Evolutionary conservation across 2,888 invertebrate genomes (phyloP).

Genomic region (Ochropleura plecta): DNA sequence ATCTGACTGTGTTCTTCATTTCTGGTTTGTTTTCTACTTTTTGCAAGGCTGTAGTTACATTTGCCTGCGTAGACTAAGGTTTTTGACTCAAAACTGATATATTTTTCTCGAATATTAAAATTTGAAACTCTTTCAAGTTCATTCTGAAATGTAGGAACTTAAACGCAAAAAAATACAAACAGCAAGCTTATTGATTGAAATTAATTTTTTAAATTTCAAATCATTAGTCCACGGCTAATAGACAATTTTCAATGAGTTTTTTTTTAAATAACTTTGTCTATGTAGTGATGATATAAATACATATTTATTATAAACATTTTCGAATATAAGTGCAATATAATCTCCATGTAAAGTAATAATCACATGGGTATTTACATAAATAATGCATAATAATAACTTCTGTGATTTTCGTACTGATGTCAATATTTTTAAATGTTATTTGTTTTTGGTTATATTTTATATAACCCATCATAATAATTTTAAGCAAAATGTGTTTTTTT

Average conservation of each 20-base stretch:
- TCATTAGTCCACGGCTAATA: conserved; percentile 8
- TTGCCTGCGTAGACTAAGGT: conserved; percentile 17
- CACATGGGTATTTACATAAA: conserved; percentile 2
- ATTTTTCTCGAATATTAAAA: conserved; percentile 1
- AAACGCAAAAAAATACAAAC: conserved; percentile 41
- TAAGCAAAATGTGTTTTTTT: conserved; percentile 12
- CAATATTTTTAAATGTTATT: conserved; percentile 7
- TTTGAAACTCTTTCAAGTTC: background rate
- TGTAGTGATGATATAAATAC: conserved; percentile 35
- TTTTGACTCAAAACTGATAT: conserved; percentile 6
- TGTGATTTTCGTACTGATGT: conserved; percentile 2
- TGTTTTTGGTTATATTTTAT: background rate
- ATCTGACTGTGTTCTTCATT: conserved; percentile 53
- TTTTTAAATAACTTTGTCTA: conserved; percentile 12
- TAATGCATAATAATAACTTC: conserved; percentile 34
- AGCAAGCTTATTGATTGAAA: conserved; percentile 10
- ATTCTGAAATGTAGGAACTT: background rate
- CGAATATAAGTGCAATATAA: conserved; percentile 20
- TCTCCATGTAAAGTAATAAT: conserved; percentile 12
- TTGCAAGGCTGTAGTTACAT: conserved; percentile 40
- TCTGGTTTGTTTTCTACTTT: conserved; percentile 46
- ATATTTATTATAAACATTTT: background rate
- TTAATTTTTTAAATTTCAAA: conserved; percentile 26
- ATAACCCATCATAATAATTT: background rate
- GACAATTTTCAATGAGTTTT: conserved; percentile 18